Percentiles rank a stretch among this genome's conserved stretches.
Evolutionary conservation across 2,888 invertebrate genomes (phyloP).

Genomic region (Myathropa florea): DNA sequence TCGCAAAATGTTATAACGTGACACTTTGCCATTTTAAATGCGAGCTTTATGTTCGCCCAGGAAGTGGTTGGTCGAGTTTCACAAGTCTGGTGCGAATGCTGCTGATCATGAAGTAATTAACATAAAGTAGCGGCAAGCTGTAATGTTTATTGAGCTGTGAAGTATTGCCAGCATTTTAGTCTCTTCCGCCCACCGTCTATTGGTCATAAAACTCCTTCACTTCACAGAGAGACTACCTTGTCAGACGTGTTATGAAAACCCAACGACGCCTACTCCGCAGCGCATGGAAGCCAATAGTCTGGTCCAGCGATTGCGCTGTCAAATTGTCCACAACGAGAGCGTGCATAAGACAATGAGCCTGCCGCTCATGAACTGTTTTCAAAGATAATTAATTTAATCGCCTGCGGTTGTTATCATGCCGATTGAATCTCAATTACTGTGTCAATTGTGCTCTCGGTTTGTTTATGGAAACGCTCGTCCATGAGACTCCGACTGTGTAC

Average conservation of each 20-base stretch:
- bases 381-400: conserved; percentile 44
- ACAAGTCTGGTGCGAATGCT: background rate
- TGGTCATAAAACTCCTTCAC: background rate
- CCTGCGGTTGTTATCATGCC: conserved; percentile 39
- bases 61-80: background rate
- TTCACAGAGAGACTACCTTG: background rate
- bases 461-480: conserved; percentile 33
- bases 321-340: background rate
- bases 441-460: conserved; percentile 31
- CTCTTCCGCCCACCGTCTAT: background rate
- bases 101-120: background rate
- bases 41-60: background rate
- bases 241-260: background rate
- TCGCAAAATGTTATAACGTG: background rate
- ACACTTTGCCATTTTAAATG: background rate
- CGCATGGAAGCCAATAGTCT: background rate
- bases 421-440: conserved; percentile 46
- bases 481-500: conserved; percentile 26
- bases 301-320: background rate
- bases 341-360: conserved; percentile 15
- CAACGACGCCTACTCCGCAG: background rate
- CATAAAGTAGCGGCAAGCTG: background rate
- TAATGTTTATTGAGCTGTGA: background rate
- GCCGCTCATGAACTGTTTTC: background rate
- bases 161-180: background rate